Base-by-base conservation (phyloP, 2,797 vertebrate genomes). In the Echeneis naucrates region DNA sequence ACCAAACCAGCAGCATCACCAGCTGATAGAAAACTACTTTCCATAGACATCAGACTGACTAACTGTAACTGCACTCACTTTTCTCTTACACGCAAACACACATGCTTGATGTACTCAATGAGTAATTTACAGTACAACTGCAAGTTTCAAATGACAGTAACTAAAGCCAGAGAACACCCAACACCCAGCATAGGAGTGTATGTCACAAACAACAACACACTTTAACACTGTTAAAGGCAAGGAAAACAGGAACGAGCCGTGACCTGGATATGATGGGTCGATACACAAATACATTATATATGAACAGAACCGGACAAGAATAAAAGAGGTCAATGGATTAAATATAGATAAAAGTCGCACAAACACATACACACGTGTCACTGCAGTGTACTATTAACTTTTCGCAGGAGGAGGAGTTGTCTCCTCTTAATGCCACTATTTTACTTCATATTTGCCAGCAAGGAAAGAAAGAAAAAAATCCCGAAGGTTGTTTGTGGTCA, bases 91-190 rank as follows among this genome's bases (percentile, higher is more conserved):
- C 68, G 44, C 24, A 42, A n/a, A 33, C 9, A 33, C 5, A 45
- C 2, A 23, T 44, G 21, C 44, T 45, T 21, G 9, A 12, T 4
- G 45, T 17, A 40, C 16, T 17, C 5, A 40, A 16, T 40, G 16
- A 5, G 16, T 40, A 17, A 40, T 40, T 4, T 4, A 17, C 38
- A 17, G 38, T 17, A 16, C 38, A 3, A 11, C 13, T 64, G 45
- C 53, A 37, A 62, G 45, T 59, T 55, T 47, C 75, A 33, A 54
- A 54, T 74, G 68, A 65, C 57, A 50, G 72, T 54, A 79, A 82
- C 74, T 69, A 5, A 50, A 85, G 57, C 62, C 58, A 70, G 35
- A 68, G 23, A 40, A 55, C n/a, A n/a, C n/a, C n/a, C n/a, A n/a
- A n/a, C n/a, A n/a, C n/a, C n/a, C n/a, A n/a, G n/a, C n/a, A n/a